Evolutionary conservation across 2,888 invertebrate genomes (phyloP), one percentile per base, ranked within the genome.

Genomic region (Euproctis similis): DNA sequence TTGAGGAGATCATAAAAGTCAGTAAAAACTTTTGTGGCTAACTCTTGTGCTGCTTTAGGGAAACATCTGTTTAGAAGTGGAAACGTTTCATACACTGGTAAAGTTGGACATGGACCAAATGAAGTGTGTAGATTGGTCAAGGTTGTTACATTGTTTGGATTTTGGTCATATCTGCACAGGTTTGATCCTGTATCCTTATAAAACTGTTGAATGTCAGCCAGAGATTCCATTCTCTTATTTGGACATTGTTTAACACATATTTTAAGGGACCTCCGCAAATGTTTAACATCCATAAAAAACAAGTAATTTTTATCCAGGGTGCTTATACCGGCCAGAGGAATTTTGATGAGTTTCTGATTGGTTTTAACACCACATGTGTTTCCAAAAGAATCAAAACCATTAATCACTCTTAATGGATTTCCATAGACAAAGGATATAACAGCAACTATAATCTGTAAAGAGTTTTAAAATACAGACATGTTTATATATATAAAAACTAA

Each of bases 301-400:
- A 97, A 80, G 61, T 89, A 91, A 48, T 90, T 92, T 59, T 91
- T 92, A 43, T 93, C 89, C 12, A 88, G 85, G 20, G 94, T 94
- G 61, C 93, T 92, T 52, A 90, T 86, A 7, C 96, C 97, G 11
- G 96, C 93, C 25, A 92, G 68, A 2, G 91, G 89, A 57, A 92
- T 87, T 43, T 90, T 88, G 5, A 89, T 89, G 37, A 93, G 88
- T 44, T 88, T 89, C 46, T 90, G 90, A 70, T 96, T 97, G 43
- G 80, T 84, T 53, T 89, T 89, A 12, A 92, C 90, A 8, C 97
- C 97, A 71, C 97, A 98, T 16, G 95, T 95, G 66, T 97, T 97
- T 5, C 96, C 96, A 82, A 95, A 97, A 31, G 95, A 95, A 69
- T 97, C 96, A 71, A 93, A 95, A 9, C 96, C 96, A 85, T 95